Percentiles rank a stretch among this genome's conserved stretches.
Conservation (phyloP, 2,888 invertebrate genomes). For the Dryobotodes eremita region DNA sequence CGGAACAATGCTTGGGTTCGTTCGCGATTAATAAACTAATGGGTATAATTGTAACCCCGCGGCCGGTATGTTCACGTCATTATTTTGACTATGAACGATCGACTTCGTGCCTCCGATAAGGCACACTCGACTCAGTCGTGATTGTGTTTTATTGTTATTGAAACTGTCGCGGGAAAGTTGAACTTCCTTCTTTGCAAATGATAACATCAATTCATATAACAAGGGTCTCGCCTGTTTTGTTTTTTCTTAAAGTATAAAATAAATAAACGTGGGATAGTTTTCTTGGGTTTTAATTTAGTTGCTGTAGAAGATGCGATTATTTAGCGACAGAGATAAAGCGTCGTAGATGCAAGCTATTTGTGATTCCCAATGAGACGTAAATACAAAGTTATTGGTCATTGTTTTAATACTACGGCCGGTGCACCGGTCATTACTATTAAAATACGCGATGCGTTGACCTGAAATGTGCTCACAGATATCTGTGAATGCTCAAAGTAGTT, state of each 20-base stretch:
- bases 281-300: constrained; percentile 48
- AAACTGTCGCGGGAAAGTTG: constrained; percentile 79
- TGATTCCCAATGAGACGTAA: constrained; percentile 83
- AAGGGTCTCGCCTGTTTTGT: constrained; percentile 6
- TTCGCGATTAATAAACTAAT: constrained; percentile 88
- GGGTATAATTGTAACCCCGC: constrained; percentile 83
- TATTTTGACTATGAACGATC: constrained; percentile 89
- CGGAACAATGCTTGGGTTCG: constrained; percentile 85
- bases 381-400: constrained; percentile 88
- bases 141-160: constrained; percentile 81
- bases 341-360: constrained; percentile 72
- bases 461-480: constrained; percentile 76
- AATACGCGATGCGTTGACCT: constrained; percentile 82
- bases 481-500: constrained; percentile 55
- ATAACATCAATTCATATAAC: constrained; percentile 68
- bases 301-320: constrained; percentile 63
- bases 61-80: constrained; percentile 77
- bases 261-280: constrained; percentile 26
- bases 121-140: constrained; percentile 79
- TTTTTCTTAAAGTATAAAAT: constrained; percentile 19
- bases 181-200: constrained; percentile 78
- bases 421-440: constrained; percentile 82
- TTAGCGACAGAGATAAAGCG: constrained; percentile 72
- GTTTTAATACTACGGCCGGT: constrained; percentile 85
- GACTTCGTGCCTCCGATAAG: constrained; percentile 87